These are phyloP conservation scores for Spondyliosoma cantharus DNA, from an alignment of 2,797 vertebrate species.

Conservation along the genomic window DNA sequence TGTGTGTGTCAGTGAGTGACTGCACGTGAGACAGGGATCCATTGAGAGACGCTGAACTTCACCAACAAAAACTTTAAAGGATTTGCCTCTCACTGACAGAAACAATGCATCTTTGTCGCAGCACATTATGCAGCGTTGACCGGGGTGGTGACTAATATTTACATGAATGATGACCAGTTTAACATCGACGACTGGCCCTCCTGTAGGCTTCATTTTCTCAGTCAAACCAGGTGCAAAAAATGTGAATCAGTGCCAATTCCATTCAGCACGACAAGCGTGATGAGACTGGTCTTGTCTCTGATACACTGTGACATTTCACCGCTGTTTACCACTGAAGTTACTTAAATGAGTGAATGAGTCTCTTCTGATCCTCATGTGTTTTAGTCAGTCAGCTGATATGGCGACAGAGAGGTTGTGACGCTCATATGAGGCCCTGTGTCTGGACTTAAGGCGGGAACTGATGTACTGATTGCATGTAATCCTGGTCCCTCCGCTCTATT, in stretches of 20 bases:
- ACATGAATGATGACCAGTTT: neutral
- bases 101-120: neutral
- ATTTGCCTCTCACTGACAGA: neutral
- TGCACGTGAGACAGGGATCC: neutral
- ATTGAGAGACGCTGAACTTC: slow-evolving; percentile 33
- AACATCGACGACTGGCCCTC: neutral
- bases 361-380: neutral
- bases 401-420: neutral
- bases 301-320: neutral
- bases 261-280: neutral
- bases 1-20: slow-evolving; percentile 8
- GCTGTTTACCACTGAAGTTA: neutral
- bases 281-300: neutral
- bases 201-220: neutral
- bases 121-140: neutral
- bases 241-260: neutral
- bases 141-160: neutral
- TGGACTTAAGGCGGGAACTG: neutral
- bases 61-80: slow-evolving; percentile 6
- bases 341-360: too few species aligned
- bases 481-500: too few species aligned
- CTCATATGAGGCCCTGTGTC: neutral
- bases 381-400: neutral
- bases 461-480: too few species aligned
- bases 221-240: neutral